Evolutionary conservation across 2,113 vertebrate species (phyloP).

Genomic region (Fulmarus glacialis): DNA sequence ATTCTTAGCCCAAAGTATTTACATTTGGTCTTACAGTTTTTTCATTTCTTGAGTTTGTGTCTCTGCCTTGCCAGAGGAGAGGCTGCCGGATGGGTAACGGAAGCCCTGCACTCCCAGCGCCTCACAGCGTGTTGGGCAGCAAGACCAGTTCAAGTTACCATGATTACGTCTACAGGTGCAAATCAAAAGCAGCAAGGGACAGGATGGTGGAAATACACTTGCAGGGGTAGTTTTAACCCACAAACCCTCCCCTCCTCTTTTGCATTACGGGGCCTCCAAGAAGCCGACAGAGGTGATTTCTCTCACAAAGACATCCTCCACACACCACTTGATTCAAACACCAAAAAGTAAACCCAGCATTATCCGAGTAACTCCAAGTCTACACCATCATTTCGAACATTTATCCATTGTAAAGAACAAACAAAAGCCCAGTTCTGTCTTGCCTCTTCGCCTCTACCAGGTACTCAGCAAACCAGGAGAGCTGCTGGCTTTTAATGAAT

Average conservation of each 20-base stretch:
- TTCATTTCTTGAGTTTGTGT: neutral
- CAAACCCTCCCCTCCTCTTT: neutral
- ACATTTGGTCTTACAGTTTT: neutral
- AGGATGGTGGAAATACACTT: neutral
- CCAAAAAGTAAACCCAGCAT: neutral
- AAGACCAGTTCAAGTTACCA: neutral
- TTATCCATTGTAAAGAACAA: neutral
- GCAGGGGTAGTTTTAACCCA: neutral
- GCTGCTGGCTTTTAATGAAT: neutral
- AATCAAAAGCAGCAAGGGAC: neutral
- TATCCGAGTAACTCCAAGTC: neutral
- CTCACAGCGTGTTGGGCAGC: neutral
- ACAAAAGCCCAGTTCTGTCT: neutral
- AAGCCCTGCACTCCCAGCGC: neutral
- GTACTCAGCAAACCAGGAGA: neutral
- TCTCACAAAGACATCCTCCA: neutral
- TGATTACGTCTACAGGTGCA: too few species aligned
- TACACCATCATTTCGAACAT: neutral
- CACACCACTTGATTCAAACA: neutral
- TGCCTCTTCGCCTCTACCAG: neutral
- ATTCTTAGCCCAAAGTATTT: neutral
- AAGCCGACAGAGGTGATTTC: neutral
- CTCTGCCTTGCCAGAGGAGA: neutral
- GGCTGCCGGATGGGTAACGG: neutral
- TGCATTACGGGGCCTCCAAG: neutral